Base-by-base conservation (phyloP, 2,113 vertebrate genomes). In the Eretmochelys imbricata region DNA sequence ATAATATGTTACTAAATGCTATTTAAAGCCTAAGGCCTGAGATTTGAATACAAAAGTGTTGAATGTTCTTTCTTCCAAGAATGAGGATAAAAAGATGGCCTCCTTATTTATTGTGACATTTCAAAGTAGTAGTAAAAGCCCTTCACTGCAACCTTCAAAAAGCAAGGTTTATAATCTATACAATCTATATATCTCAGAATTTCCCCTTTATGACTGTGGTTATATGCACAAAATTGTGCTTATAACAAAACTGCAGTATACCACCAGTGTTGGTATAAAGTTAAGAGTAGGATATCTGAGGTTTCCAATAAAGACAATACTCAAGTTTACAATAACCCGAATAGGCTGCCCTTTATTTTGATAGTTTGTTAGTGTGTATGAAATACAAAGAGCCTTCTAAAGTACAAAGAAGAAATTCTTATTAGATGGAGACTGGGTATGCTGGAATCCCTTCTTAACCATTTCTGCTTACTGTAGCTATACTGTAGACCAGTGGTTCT, bases 1-100 rank as follows among this genome's bases (percentile, higher is more conserved):
- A 59, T 92, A 96, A 91, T 80, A 93, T 95, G 83, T 85, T 92
- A 89, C 85, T 87, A 86, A 92, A 83, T 46, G 57, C 38, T 92
- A 62, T 83, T 82, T 11, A 50, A 85, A 89, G 78, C 54, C 38
- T 25, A 69, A 93, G 85, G 57, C 78, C 62, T 22, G 57, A 65
- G 65, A 25, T 93, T 89, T 27, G 76, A 80, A 53, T 81, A 57
- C 82, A n/a, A 6, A 84, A 87, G 79, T 79, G 46, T 46, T 7
- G 48, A 84, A 80, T 24, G 35, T 2, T 80, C 75, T 51, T 80
- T 80, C 79, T 51, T 76, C 84, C 17, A 82, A 62, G 62, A 86
- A 82, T 0, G 27, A 4, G 10, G 69, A 81, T 31, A 13, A 84
- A 82, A 59, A 87, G 27, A 54, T 46, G 85, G 27, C 2, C 48